Evolutionary conservation across 2,113 vertebrate species (phyloP).

Genomic region (Ctenomys sociabilis): DNA sequence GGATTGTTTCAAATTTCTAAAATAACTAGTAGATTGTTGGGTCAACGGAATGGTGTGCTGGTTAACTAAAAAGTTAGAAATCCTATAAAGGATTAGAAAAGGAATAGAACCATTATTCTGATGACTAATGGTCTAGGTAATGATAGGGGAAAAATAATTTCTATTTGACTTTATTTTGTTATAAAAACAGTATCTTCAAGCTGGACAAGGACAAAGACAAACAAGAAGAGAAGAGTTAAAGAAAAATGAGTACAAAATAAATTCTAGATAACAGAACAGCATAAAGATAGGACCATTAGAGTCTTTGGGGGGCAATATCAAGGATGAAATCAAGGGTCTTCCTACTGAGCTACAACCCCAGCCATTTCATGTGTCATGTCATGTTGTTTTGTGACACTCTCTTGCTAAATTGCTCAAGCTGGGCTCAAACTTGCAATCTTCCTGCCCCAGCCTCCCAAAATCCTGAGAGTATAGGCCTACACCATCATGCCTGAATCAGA

Average conservation of each 20-base stretch:
- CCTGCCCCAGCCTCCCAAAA: background rate
- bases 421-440: background rate
- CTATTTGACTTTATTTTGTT: background rate
- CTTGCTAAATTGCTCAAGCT: background rate
- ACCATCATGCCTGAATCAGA: background rate
- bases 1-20: background rate
- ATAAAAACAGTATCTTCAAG: conserved; percentile 5
- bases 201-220: background rate
- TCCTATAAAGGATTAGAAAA: background rate
- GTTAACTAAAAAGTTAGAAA: background rate
- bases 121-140: background rate
- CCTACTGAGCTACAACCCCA: background rate
- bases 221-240: background rate
- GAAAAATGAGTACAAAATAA: background rate
- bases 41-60: background rate
- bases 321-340: background rate
- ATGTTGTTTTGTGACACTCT: background rate
- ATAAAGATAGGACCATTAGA: background rate
- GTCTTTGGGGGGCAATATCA: background rate
- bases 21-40: background rate
- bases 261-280: background rate
- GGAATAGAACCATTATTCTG: background rate
- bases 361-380: background rate
- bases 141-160: background rate
- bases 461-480: background rate